A percentile compares a stretch with the other conserved stretches of the same genome.
phyloP scores from a whole-genome alignment of 2,797 vertebrate genomes.

The Limosa lapponica region DNA sequence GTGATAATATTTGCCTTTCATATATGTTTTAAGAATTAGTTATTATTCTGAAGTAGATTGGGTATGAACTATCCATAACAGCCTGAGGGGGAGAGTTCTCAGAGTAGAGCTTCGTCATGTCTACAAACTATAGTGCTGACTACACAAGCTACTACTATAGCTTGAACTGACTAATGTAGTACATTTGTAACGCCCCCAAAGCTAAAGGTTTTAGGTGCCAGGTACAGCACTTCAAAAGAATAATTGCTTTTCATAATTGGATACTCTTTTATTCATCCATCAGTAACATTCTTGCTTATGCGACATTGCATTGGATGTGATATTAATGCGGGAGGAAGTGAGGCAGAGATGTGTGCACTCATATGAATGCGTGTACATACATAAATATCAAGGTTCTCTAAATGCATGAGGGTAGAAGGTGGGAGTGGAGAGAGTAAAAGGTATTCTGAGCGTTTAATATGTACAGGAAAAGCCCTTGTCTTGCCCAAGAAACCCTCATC shows the following conservation, averaged over 20 bases:
- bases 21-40: not conserved
- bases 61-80: not conserved
- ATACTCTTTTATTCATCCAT: not conserved
- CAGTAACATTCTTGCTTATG: not conserved
- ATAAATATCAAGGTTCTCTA: rapidly evolving
- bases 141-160: not conserved
- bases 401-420: not conserved
- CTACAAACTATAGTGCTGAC: not conserved
- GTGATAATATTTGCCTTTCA: not conserved
- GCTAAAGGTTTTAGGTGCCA: not conserved
- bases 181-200: not conserved
- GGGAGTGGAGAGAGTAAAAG: not conserved
- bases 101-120: rapidly evolving
- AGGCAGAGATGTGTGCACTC: not conserved
- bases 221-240: not conserved
- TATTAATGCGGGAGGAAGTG: not conserved
- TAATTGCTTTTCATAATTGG: not conserved
- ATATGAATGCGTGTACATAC: not conserved
- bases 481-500: not conserved
- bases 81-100: not conserved
- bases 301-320: not conserved
- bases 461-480: not conserved
- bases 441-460: not conserved
- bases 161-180: not conserved
- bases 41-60: not conserved